Conservation (phyloP, 1,140 invertebrate genomes). For the Drosophila ironensis region DNA sequence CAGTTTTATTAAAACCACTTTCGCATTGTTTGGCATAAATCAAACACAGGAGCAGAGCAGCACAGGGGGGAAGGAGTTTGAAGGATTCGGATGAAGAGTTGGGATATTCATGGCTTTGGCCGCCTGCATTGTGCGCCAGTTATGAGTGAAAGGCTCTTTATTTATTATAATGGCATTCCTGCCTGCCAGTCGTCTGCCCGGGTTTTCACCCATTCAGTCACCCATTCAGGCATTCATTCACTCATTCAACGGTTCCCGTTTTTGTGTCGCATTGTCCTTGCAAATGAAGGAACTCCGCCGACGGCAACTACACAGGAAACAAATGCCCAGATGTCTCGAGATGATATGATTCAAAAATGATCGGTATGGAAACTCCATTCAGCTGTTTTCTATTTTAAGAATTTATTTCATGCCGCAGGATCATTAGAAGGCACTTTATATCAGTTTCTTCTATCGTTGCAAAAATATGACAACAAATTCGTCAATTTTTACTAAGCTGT, state of each 20-base stretch:
- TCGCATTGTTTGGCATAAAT: constrained; percentile 63
- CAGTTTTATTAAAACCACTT: constrained; percentile 64
- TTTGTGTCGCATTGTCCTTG: constrained; percentile 74
- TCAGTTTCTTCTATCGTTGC: no score
- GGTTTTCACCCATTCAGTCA: constrained; percentile 40
- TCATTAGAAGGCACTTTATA: no score
- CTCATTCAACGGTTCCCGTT: constrained; percentile 56
- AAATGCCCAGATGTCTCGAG: background rate
- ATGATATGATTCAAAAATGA: background rate
- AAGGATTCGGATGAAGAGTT: constrained; percentile 3
- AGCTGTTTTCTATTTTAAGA: background rate
- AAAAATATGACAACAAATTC: no score
- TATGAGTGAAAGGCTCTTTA: constrained; percentile 78
- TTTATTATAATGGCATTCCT: constrained; percentile 77
- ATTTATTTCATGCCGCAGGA: no score
- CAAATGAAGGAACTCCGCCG: constrained; percentile 68
- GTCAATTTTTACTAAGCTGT: no score
- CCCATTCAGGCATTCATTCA: constrained; percentile 49
- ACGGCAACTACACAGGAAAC: constrained; percentile 31
- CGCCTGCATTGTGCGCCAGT: constrained; percentile 63
- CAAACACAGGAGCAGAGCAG: constrained; percentile 23
- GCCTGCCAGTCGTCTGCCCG: constrained; percentile 13
- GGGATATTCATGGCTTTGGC: constrained; percentile 57
- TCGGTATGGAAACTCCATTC: background rate
- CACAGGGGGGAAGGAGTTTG: constrained; percentile 7